These are phyloP conservation scores for Hormaphis cornu DNA, from an alignment of 1,140 invertebrate genomes.

Conservation along the genomic window DNA sequence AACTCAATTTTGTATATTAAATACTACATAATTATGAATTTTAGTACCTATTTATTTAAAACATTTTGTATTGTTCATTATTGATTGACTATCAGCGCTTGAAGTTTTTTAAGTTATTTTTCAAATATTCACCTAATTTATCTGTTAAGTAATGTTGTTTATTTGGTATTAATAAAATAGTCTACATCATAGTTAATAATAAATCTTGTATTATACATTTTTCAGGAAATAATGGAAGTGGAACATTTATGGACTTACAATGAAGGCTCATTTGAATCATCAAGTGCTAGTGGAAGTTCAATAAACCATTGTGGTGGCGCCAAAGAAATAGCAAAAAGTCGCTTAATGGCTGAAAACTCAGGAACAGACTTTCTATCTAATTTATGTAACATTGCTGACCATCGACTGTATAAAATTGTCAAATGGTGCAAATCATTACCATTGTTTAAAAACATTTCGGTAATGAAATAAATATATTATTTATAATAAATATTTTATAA, in stretches of 20 bases:
- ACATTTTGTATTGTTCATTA: too few relatives aligned
- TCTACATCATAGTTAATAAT: too few relatives aligned
- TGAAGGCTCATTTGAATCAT: constrained; percentile 31
- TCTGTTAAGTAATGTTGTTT: too few relatives aligned
- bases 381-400: constrained; percentile 87
- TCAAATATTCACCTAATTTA: too few relatives aligned
- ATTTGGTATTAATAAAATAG: too few relatives aligned
- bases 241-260: constrained; percentile 89
- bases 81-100: too few relatives aligned
- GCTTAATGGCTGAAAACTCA: constrained; percentile 22
- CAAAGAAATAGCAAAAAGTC: constrained; percentile 47
- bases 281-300: constrained; percentile 18
- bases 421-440: constrained; percentile 97
- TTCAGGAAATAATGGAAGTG: constrained; percentile 85
- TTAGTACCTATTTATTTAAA: too few relatives aligned
- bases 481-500: constrained; percentile 10
- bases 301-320: constrained; percentile 17
- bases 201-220: constrained; percentile 34
- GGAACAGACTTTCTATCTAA: constrained; percentile 74
- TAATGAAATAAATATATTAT: constrained; percentile 42
- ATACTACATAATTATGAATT: too few relatives aligned
- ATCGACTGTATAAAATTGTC: constrained; percentile 92
- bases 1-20: too few relatives aligned
- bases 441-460: constrained; percentile 89
- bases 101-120: too few relatives aligned